These are phyloP conservation scores for Eupithecia subumbrata DNA, from an alignment of 2,888 invertebrate species.

Conservation along the genomic window DNA sequence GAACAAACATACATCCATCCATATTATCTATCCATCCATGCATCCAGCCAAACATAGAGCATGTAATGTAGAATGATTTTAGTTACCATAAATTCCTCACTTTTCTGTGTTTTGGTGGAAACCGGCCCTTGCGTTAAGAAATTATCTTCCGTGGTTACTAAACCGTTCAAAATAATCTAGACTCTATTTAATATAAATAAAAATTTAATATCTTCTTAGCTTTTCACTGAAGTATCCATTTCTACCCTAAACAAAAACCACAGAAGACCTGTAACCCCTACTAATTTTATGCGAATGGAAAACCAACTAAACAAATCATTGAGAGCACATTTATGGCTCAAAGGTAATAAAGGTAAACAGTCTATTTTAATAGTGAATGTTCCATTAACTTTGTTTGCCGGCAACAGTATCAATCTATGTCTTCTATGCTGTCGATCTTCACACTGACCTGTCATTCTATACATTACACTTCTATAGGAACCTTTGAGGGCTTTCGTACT, in stretches of 20 bases:
- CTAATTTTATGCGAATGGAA: slow-evolving; percentile 10
- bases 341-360: not conserved
- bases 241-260: not conserved
- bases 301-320: slow-evolving; percentile 10
- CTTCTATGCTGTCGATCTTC: slow-evolving; percentile 37
- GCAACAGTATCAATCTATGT: slow-evolving; percentile 43
- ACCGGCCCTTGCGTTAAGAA: not conserved
- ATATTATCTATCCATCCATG: too few relatives aligned
- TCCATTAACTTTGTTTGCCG: slow-evolving; percentile 37
- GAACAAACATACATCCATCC: not conserved
- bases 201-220: not conserved
- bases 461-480: slow-evolving; percentile 58
- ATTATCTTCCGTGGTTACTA: not conserved
- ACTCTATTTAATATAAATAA: not conserved
- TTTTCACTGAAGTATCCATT: not conserved
- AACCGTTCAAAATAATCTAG: not conserved
- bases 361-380: slow-evolving; percentile 25
- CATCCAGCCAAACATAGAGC: too few relatives aligned
- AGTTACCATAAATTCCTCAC: not conserved
- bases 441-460: slow-evolving; percentile 55
- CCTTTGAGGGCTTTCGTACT: slow-evolving; percentile 56
- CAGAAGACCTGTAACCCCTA: not conserved
- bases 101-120: not conserved
- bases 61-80: not conserved
- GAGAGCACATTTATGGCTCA: not conserved